Evolutionary conservation across 2,888 invertebrate genomes (phyloP), one percentile per base, ranked within the genome.

Genomic region (Lagria hirta): DNA sequence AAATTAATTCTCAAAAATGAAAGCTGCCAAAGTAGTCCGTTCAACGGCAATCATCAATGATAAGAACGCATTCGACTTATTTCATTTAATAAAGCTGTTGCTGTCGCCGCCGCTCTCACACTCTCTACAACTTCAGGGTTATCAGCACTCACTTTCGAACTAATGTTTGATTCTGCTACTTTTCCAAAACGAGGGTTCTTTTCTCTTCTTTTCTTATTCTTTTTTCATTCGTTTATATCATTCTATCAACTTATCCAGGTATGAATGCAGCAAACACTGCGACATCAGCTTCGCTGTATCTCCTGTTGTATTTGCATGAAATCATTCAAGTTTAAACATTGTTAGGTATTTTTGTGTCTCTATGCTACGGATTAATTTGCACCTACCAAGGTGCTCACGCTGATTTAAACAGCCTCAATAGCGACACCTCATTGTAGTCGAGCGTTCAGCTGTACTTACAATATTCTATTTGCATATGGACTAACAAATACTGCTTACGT

Each of bases 1-100:
- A 73, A 73, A 73, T 73, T 73, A 73, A 72, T 71, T 72, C 67
- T 70, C 70, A 71, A 73, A 73, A 73, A 72, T 70, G 72, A 72
- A 71, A 70, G 70, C 69, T 68, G 66, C 65, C 67, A 66, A 65
- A 64, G 66, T 65, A 63, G 66, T 60, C 65, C 52, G 60, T 61
- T 61, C 57, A 60, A 58, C 61, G 62, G 64, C 68, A 69, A 69
- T 69, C 69, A 62, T 58, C 64, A 54, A 55, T 62, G 69, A 70
- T 69, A 69, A 70, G 66, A 62, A 60, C 60, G 60, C 58, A 64
- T 68, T 68, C 66, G 64, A 68, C 69, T 71, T 70, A 70, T 70
- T 70, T 69, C 66, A 64, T 69, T 70, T 66, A 67, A 67, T 70
- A 69, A 68, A 68, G 54, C 60, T 57, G 29, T 22, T 52, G 46